phyloP scores from a whole-genome alignment of 2,888 invertebrate genomes.

The Onchidella celtica region DNA sequence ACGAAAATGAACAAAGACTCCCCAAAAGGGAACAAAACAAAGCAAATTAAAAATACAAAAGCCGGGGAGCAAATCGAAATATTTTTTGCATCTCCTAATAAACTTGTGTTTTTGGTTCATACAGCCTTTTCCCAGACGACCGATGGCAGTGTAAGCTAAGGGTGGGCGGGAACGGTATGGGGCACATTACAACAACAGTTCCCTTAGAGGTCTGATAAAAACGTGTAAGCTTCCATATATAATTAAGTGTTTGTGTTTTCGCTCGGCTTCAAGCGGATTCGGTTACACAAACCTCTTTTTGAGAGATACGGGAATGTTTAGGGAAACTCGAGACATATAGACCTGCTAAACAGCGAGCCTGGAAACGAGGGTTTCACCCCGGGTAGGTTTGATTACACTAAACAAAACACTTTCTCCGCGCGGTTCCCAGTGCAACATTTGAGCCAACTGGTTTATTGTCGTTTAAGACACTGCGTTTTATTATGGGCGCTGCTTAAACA shows the following conservation, averaged over 20 bases:
- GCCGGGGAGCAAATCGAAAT: too few species aligned
- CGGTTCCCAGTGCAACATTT: neutral
- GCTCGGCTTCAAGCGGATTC: conserved; percentile 35
- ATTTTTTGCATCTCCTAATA: too few species aligned
- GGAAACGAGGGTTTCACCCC: neutral
- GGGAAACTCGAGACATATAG: conserved; percentile 21
- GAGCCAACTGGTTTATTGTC: neutral
- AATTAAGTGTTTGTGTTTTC: conserved; percentile 46
- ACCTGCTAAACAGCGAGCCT: conserved; percentile 13
- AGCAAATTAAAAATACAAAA: too few species aligned
- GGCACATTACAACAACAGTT: conserved; percentile 2
- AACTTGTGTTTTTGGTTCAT: too few species aligned
- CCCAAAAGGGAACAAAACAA: too few species aligned
- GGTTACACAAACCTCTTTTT: conserved; percentile 24
- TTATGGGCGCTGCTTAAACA: neutral
- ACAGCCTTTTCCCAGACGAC: too few species aligned
- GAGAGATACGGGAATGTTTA: conserved; percentile 34
- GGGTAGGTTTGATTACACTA: conserved; percentile 1
- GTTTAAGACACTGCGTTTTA: too few species aligned
- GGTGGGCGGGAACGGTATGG: too few species aligned
- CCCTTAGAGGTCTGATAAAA: conserved; percentile 19
- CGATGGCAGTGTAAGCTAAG: too few species aligned
- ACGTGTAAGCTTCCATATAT: conserved; percentile 36
- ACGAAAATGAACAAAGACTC: too few species aligned
- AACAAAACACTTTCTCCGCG: conserved; percentile 13